A percentile compares a stretch with the other conserved stretches of the same genome.
Evolutionary conservation across 1,140 invertebrate species (phyloP).

Genomic region (Magallana gigas): DNA sequence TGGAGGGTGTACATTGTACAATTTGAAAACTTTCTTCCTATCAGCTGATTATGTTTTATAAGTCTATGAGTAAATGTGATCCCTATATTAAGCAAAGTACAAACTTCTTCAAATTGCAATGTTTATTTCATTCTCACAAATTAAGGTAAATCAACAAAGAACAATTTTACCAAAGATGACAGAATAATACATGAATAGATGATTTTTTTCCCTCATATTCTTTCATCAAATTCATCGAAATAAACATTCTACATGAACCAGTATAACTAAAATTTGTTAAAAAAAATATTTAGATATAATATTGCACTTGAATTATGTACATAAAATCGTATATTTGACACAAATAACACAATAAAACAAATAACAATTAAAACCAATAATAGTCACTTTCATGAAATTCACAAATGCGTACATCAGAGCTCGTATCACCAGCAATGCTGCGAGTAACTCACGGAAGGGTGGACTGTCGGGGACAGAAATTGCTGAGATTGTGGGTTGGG

Average conservation of each 20-base stretch:
- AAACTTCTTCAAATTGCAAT: too few species aligned
- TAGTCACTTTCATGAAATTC: background rate
- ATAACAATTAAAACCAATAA: background rate
- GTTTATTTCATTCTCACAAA: background rate
- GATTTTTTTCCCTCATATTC: too few species aligned
- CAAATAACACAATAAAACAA: background rate
- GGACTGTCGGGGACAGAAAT: background rate
- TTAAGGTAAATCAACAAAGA: conserved; percentile 24
- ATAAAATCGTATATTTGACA: background rate
- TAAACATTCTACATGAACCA: too few species aligned
- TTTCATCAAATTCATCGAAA: too few species aligned
- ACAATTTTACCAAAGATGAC: background rate
- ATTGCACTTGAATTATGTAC: conserved; percentile 15
- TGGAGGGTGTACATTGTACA: too few species aligned
- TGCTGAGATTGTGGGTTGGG: background rate
- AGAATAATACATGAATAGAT: background rate
- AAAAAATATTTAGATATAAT: conserved; percentile 12
- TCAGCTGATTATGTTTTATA: too few species aligned
- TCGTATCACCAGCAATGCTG: background rate
- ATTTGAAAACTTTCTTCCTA: too few species aligned
- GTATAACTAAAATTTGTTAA: too few species aligned
- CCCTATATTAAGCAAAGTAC: too few species aligned
- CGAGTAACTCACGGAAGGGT: background rate
- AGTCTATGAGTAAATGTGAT: too few species aligned
- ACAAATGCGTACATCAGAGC: background rate